Evolutionary conservation across 2,888 invertebrate species (phyloP), one percentile per base, ranked within the genome.

Genomic region (Danaus chrysippus): DNA sequence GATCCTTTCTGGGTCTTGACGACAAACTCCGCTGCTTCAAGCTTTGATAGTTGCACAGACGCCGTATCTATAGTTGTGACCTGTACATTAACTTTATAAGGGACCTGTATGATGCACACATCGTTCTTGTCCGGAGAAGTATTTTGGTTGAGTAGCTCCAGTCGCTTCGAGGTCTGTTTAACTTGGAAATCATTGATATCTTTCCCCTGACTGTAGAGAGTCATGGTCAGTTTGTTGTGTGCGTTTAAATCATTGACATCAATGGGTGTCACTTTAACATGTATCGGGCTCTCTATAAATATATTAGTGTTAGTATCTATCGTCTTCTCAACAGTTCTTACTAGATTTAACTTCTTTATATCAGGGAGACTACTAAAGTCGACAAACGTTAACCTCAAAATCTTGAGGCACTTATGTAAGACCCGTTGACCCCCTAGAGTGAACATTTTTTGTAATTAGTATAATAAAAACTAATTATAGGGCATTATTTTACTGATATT

Each of bases 211-310:
- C 91, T 90, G 65, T 90, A 91, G 44, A 91, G 71, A 65, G 84
- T 86, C 86, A 91, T 89, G 63, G 86, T 87, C 54, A 91, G 73
- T 69, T 79, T 90, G 70, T 91, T 83, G 63, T 91, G 91, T 58
- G 89, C 84, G 55, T 81, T 83, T 43, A 87, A 60, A 64, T 90
- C 87, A 61, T 88, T 85, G 0, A 88, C 85, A 65, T 91, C 91
- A 65, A 91, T 89, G 2, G 91, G 91, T 65, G 84, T 81, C 54
- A 91, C 82, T 70, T 86, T 90, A 54, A 91, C 91, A 70, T 91
- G 91, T 71, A 91, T 91, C 41, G 91, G 91, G 63, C 91, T 91
- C 63, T 91, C 91, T 15, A 91, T 86, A 62, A 89, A 91, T 61
- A 91, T 90, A 68, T 82, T 86, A 13, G 91, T 87, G 65, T 86